Conservation (phyloP, 2,888 invertebrate genomes). For the Mesochorus sp. region DNA sequence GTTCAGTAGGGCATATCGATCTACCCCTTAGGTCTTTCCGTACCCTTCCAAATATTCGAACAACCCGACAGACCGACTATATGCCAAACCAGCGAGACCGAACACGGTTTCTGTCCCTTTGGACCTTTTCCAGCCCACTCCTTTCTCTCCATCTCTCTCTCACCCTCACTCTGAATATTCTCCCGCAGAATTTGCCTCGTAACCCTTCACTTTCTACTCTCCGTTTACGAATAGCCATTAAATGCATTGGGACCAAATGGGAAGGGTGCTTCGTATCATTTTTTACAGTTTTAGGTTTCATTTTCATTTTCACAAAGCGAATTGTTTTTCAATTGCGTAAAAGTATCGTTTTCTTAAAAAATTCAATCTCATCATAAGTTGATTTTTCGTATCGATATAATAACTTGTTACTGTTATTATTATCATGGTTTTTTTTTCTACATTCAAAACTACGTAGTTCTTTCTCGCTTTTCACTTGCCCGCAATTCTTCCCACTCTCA, state of each 20-base stretch:
- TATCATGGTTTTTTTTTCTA: neutral
- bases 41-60: conserved; percentile 13
- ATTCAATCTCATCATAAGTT: no score
- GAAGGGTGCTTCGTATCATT: neutral
- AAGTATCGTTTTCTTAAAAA: no score
- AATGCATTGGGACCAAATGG: neutral
- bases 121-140: neutral
- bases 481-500: conserved; percentile 2
- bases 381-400: no score
- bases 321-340: no score
- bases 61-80: conserved; percentile 7
- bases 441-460: neutral
- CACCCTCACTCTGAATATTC: neutral
- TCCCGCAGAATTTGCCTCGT: conserved; percentile 1
- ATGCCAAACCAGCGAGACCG: neutral
- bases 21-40: conserved; percentile 14
- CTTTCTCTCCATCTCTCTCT: neutral
- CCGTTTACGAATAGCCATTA: neutral
- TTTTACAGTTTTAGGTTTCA: neutral
- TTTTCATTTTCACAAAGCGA: neutral
- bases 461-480: conserved; percentile 1
- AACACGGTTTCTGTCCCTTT: conserved; percentile 21
- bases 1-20: conserved; percentile 73
- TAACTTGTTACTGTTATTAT: no score
- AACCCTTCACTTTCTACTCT: neutral